These are phyloP conservation scores for Lasioglossum calceatum DNA, from an alignment of 2,888 invertebrate species.

Conservation along the genomic window DNA sequence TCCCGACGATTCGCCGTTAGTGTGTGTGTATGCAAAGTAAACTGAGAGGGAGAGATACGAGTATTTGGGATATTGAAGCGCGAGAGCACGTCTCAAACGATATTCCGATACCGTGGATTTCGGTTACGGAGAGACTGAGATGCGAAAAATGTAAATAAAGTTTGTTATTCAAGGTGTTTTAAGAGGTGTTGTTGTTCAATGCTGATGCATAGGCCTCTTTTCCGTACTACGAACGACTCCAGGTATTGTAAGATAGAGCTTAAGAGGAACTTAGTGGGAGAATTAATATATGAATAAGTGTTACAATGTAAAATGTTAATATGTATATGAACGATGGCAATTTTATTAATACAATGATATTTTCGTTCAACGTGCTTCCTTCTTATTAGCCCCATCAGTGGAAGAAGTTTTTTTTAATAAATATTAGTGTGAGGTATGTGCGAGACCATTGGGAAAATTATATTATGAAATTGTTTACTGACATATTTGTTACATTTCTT, in stretches of 20 bases:
- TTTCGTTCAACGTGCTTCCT: constrained; percentile 41
- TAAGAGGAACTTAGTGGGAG: constrained; percentile 49
- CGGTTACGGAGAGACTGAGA: constrained; percentile 74
- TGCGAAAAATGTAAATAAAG: constrained; percentile 81
- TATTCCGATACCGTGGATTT: constrained; percentile 72
- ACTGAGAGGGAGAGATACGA: neutral
- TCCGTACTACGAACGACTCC: constrained; percentile 37
- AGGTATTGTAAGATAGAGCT: constrained; percentile 46
- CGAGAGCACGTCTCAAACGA: constrained; percentile 3
- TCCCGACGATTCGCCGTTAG: constrained; percentile 29
- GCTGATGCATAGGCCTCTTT: constrained; percentile 46
- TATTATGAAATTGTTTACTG: too few species aligned
- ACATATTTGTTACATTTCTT: fast-evolving
- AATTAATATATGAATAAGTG: constrained; percentile 52
- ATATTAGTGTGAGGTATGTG: too few species aligned
- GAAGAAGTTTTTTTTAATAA: neutral
- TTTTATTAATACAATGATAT: constrained; percentile 57
- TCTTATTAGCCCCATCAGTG: neutral
- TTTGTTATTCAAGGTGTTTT: constrained; percentile 80
- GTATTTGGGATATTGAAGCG: constrained; percentile 46
- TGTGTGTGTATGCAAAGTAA: constrained; percentile 32
- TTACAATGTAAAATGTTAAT: constrained; percentile 55
- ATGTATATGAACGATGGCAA: constrained; percentile 51
- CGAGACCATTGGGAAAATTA: too few species aligned
- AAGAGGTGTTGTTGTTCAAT: constrained; percentile 48